A percentile compares a stretch with the other conserved stretches of the same genome.
Evolutionary conservation across 2,888 invertebrate genomes (phyloP).

Genomic region (Ashinkailepas kermadecensis): DNA sequence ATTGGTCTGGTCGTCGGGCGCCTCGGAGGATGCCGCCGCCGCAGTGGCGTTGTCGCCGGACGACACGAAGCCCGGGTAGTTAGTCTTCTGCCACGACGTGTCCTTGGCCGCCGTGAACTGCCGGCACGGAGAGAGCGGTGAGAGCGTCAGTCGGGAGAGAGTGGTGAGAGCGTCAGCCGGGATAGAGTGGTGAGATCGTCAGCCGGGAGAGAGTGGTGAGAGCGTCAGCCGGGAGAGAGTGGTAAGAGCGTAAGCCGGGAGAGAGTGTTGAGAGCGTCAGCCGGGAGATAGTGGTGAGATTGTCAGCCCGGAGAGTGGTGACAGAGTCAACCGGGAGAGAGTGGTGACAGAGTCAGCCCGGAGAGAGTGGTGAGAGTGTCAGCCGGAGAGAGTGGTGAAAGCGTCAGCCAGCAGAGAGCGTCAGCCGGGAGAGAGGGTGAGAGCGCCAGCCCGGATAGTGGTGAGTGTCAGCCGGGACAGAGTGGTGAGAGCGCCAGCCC

Average conservation of each 20-base stretch:
- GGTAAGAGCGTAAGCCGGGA: not conserved
- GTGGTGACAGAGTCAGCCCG: not conserved
- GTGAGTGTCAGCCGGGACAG: not conserved
- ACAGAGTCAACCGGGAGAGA: not conserved
- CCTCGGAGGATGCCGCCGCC: not conserved
- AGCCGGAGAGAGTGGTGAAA: not conserved
- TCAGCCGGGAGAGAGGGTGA: not conserved
- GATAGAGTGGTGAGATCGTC: not conserved
- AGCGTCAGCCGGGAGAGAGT: not conserved
- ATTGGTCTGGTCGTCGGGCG: not conserved
- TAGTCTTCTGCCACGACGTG: constrained; percentile 15
- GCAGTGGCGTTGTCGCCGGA: not conserved
- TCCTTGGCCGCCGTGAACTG: constrained; percentile 17
- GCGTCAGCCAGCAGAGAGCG: not conserved
- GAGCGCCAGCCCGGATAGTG: not conserved
- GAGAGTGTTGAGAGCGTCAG: too few species aligned
- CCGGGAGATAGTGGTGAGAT: not conserved
- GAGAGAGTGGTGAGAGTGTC: not conserved
- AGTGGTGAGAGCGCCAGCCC: too few species aligned
- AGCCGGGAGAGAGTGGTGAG: not conserved
- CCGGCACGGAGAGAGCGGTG: not conserved
- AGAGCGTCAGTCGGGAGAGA: not conserved
- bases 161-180: not conserved
- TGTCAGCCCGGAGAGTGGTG: not conserved
- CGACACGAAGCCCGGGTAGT: constrained; percentile 4